Percentiles rank a stretch among this genome's conserved stretches.
Evolutionary conservation across 2,113 vertebrate species (phyloP).

Genomic region (Pachypanchax playfairii): DNA sequence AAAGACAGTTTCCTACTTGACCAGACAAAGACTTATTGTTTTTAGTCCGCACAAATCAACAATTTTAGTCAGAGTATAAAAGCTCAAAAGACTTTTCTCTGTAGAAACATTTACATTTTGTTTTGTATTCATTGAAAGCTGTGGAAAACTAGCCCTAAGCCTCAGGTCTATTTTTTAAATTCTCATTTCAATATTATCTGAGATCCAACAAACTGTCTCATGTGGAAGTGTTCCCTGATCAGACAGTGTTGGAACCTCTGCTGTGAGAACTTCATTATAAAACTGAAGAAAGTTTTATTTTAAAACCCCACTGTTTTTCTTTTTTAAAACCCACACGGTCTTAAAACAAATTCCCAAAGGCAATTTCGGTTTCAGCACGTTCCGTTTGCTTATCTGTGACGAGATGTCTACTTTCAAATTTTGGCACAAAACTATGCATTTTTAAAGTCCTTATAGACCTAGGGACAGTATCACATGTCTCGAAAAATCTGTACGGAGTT

Average conservation of each 20-base stretch:
- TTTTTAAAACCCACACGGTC: slow-evolving; percentile 10
- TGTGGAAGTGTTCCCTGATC: slow-evolving; percentile 11
- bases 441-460: background rate
- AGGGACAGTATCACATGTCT: background rate
- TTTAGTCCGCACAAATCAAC: slow-evolving; percentile 22
- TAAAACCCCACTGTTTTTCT: background rate
- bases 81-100: slow-evolving; percentile 22
- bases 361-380: background rate
- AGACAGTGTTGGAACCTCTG: slow-evolving; percentile 18
- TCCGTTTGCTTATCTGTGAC: background rate
- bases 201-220: slow-evolving; percentile 11
- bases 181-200: slow-evolving; percentile 14
- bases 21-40: slow-evolving; percentile 62
- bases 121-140: slow-evolving; percentile 18
- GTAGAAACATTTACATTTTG: slow-evolving; percentile 14
- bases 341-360: slow-evolving; percentile 9
- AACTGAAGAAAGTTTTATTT: background rate
- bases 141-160: slow-evolving; percentile 27
- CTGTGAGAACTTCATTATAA: slow-evolving; percentile 24
- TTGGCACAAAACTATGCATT: background rate
- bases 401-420: slow-evolving; percentile 1
- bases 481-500: background rate
- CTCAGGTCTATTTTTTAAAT: slow-evolving; percentile 34
- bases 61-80: slow-evolving; percentile 1
- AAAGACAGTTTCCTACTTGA: slow-evolving; percentile 34